Conservation (phyloP, 2,113 vertebrate species). For the Mesembrinibis cayennensis region DNA sequence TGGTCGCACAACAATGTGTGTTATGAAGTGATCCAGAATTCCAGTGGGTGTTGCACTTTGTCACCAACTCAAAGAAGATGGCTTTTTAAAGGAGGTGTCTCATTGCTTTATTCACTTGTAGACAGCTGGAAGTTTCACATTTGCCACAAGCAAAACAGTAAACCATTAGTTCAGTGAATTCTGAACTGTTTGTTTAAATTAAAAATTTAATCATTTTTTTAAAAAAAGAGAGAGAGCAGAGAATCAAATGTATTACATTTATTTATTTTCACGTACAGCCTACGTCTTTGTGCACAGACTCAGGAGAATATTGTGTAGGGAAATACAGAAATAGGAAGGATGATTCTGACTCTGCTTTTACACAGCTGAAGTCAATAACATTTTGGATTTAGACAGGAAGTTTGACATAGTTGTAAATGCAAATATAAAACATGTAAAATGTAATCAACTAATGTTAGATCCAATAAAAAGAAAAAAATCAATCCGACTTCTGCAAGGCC, state of each 20-base stretch:
- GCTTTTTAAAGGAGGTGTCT: background rate
- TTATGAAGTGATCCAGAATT: background rate
- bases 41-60: background rate
- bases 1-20: background rate
- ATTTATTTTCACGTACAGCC: background rate
- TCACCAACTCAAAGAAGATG: background rate
- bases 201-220: background rate
- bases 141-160: background rate
- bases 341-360: background rate
- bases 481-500: background rate
- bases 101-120: background rate
- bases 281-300: background rate
- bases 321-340: background rate
- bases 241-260: background rate
- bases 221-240: background rate
- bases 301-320: background rate
- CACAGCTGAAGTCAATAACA: background rate
- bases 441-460: background rate
- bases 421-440: background rate
- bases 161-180: background rate
- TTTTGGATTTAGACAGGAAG: background rate
- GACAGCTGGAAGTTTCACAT: background rate
- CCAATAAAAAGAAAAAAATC: background rate
- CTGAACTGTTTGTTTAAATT: background rate
- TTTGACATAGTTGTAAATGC: background rate